phyloP scores from a whole-genome alignment of 2,797 vertebrate species.

The Cryptoblepharus egeriae region DNA sequence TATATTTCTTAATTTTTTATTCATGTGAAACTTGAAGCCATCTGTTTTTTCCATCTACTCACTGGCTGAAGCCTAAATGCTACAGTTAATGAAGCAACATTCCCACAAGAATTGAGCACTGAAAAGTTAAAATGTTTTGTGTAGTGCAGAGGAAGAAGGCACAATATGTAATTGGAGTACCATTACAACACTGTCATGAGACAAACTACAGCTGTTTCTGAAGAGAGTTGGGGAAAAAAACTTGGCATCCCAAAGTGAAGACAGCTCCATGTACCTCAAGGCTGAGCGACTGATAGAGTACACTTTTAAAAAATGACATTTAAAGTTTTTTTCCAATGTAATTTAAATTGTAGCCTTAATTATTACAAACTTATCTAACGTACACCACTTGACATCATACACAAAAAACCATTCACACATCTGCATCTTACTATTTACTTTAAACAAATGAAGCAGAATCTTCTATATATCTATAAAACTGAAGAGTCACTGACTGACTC shows the following conservation, averaged over 20 bases:
- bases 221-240: conserved; percentile 34
- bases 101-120: conserved; percentile 22
- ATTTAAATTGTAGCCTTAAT: not conserved
- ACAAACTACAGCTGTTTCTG: conserved; percentile 24
- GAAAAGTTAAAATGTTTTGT: conserved; percentile 14
- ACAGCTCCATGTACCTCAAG: conserved; percentile 24
- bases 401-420: not conserved
- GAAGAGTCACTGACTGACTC: no score
- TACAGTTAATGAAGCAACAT: conserved; percentile 43
- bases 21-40: conserved; percentile 50
- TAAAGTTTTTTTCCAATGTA: not conserved
- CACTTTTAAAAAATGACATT: not conserved
- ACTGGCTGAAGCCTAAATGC: conserved; percentile 11
- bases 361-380: not conserved
- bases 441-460: not conserved
- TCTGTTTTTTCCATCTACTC: conserved; percentile 60
- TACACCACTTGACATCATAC: not conserved
- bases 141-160: conserved; percentile 13
- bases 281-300: not conserved
- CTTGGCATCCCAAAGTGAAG: not conserved
- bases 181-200: not conserved
- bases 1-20: conserved; percentile 44
- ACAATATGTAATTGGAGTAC: not conserved
- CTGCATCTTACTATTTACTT: not conserved
- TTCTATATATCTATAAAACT: no score